Percentiles rank a stretch among this genome's conserved stretches.
These are phyloP conservation scores for Tenthredo scrophulariae DNA, from an alignment of 2,888 invertebrate species.

Conservation along the genomic window DNA sequence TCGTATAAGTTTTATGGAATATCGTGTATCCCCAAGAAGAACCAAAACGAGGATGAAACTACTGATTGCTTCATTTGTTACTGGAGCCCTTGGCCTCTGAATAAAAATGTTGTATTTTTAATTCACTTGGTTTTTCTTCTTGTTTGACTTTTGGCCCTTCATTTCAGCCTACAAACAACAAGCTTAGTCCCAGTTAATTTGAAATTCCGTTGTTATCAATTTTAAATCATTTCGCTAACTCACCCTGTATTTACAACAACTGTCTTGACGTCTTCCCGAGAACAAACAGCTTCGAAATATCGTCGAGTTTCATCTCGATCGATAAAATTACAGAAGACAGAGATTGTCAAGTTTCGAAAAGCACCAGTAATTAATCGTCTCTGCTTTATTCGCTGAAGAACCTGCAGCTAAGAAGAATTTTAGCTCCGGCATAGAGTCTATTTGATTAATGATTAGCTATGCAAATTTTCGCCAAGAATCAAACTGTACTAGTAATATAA, in stretches of 20 bases:
- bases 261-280: neutral
- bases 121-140: neutral
- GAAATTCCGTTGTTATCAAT: constrained; percentile 3
- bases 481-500: neutral
- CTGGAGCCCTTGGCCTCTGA: neutral
- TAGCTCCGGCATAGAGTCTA: constrained; percentile 56
- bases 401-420: constrained; percentile 34
- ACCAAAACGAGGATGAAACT: constrained; percentile 38
- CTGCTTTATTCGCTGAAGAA: constrained; percentile 1
- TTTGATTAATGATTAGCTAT: constrained; percentile 66
- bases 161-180: neutral
- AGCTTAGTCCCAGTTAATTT: constrained; percentile 4
- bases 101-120: neutral
- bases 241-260: neutral
- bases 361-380: constrained; percentile 36
- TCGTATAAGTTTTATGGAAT: constrained; percentile 74
- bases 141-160: neutral
- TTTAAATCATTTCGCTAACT: neutral
- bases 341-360: neutral
- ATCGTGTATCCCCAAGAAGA: constrained; percentile 55
- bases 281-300: constrained; percentile 1
- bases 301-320: constrained; percentile 9
- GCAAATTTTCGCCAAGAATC: constrained; percentile 64
- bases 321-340: constrained; percentile 18
- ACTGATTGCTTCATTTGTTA: constrained; percentile 40